Percentiles rank a stretch among this genome's conserved stretches.
Conservation (phyloP, 2,888 invertebrate species). For the Pristionchus entomophagus region DNA sequence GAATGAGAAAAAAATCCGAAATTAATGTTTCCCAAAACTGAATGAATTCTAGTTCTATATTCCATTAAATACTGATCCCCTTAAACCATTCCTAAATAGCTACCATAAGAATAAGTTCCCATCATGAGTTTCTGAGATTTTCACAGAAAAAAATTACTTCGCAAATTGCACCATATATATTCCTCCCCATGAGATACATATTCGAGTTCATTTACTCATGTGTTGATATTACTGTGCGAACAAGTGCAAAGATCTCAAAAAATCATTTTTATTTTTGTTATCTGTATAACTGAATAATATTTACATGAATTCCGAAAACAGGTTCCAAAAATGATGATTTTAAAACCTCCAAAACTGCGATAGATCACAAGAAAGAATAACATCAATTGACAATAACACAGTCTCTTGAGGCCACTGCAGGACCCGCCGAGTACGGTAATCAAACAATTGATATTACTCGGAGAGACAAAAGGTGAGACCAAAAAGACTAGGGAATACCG, state of each 20-base stretch:
- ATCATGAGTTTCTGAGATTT: too few relatives aligned
- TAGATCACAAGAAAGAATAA: constrained; percentile 12
- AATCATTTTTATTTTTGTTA: constrained; percentile 14
- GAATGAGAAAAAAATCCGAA: too few relatives aligned
- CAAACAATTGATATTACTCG: neutral
- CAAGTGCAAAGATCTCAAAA: neutral
- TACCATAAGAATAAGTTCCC: too few relatives aligned
- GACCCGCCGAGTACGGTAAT: constrained; percentile 30
- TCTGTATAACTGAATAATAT: constrained; percentile 12
- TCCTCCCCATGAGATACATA: neutral
- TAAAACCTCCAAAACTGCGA: neutral
- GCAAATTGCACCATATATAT: neutral
- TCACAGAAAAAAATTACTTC: too few relatives aligned
- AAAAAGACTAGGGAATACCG: constrained; percentile 37
- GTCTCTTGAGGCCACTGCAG: constrained; percentile 19
- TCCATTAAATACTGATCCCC: too few relatives aligned
- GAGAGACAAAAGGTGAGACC: neutral
- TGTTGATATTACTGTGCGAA: constrained; percentile 21
- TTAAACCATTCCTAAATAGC: too few relatives aligned
- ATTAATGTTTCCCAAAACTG: too few relatives aligned
- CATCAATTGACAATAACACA: neutral
- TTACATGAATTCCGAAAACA: constrained; percentile 27
- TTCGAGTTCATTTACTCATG: neutral
- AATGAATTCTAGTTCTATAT: too few relatives aligned
- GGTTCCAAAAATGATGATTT: constrained; percentile 13